Evolutionary conservation across 2,888 invertebrate species (phyloP).

Genomic region (Elegia similella): DNA sequence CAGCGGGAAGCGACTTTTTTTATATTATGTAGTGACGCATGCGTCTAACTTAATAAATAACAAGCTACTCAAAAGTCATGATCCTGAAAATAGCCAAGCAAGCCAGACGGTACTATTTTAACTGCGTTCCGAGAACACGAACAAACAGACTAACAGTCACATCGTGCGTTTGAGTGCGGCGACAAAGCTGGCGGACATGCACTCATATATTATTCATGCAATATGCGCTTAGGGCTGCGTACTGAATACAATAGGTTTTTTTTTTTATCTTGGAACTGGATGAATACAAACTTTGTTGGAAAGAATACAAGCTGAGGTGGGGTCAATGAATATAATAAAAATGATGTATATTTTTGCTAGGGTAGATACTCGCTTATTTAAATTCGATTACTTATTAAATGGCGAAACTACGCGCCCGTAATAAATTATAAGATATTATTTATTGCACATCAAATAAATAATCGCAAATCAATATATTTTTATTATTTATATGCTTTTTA

Average conservation of each 20-base stretch:
- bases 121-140: constrained; percentile 8
- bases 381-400: too few species aligned
- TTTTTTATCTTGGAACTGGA: background rate
- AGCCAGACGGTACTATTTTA: constrained; percentile 6
- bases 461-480: too few species aligned
- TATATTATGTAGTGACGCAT: too few species aligned
- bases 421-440: too few species aligned
- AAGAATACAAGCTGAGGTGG: too few species aligned
- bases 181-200: constrained; percentile 4
- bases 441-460: too few species aligned
- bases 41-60: background rate
- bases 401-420: too few species aligned
- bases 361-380: too few species aligned
- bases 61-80: constrained; percentile 1
- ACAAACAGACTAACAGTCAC: background rate
- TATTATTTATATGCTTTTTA: too few species aligned
- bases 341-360: too few species aligned
- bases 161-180: constrained; percentile 5
- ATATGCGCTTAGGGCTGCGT: constrained; percentile 10
- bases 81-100: constrained; percentile 4
- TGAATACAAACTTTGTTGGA: background rate
- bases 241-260: constrained; percentile 6
- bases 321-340: too few species aligned
- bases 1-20: too few species aligned
- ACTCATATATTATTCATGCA: constrained; percentile 17